Evolutionary conservation across 2,797 vertebrate species (phyloP), one percentile per base, ranked within the genome.

Genomic region (Clarias platycephalus): DNA sequence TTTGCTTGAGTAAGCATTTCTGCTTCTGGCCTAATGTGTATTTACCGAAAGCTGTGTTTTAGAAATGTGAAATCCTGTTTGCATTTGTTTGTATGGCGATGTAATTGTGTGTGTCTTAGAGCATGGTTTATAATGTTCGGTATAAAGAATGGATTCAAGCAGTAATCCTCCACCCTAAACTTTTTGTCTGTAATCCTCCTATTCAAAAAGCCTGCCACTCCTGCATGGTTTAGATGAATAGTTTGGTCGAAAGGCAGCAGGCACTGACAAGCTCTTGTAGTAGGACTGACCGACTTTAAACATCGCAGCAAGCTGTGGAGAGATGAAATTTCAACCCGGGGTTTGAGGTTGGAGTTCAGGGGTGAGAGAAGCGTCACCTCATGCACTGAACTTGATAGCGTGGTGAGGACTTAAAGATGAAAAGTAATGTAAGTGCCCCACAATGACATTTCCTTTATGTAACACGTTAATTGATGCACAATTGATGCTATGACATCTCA

Each of bases 81-180:
- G 80, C 88, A 74, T 91, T 88, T 81, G 92, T 72, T 86, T 18
- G n/a, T 60, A 53, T 89, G 90, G 89, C 90, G 92, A 81, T 72
- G 90, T 86, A 91, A 92, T 66, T 63, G 22, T 62, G 20, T 28
- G 66, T 20, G 16, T 67, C 80, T 75, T 78, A 72, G 68, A 80
- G 86, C 49, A 13, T 68, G 75, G 87, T 68, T 84, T 88, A 53
- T 89, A 85, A 89, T 85, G 87, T 90, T 83, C 87, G 76, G 83
- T 84, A 81, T 88, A 88, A 91, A 84, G 88, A 84, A 87, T 89
- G 88, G 82, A 34, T 81, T 71, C 5, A 22, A 87, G 81, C 72
- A 67, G 83, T 91, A 88, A 89, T 84, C 83, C 82, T 74, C 88
- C 64, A 88, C 82, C 37, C 62, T 80, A n/a, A 66, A 72, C n/a